Conservation (phyloP, 2,888 invertebrate genomes). For the Drosophila lutescens region DNA sequence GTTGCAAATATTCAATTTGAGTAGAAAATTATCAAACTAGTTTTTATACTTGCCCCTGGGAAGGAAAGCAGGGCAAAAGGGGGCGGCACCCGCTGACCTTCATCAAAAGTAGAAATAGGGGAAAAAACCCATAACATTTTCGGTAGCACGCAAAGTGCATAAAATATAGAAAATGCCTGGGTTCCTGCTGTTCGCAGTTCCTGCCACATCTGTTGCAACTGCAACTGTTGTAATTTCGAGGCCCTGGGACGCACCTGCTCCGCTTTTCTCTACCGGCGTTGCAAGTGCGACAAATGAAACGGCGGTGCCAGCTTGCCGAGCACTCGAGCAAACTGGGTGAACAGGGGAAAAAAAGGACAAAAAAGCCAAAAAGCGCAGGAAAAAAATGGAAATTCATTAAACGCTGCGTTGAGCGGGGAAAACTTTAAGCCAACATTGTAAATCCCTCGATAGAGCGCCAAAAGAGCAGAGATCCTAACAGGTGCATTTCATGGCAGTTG, state of each 20-base stretch:
- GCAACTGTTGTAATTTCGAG: conserved; percentile 41
- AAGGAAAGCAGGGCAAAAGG: no score
- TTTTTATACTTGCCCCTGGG: conserved; percentile 29
- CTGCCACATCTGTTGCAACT: conserved; percentile 25
- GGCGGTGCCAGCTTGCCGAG: conserved; percentile 43
- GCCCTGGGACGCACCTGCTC: conserved; percentile 44
- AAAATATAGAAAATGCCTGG: conserved; percentile 65
- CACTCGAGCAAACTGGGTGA: conserved; percentile 13
- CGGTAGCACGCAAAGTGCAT: conserved; percentile 76
- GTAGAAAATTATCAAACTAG: conserved; percentile 72
- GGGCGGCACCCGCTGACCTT: conserved; percentile 58
- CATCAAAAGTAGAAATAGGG: conserved; percentile 53
- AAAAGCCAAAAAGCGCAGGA: conserved; percentile 10
- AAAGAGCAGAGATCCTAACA: conserved; percentile 36
- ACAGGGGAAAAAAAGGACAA: conserved; percentile 1
- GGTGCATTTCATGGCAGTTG: conserved; percentile 65
- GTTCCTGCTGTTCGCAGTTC: conserved; percentile 23
- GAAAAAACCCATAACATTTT: conserved; percentile 42
- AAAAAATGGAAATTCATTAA: conserved; percentile 68
- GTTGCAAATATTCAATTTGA: conserved; percentile 76
- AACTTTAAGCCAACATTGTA: conserved; percentile 70
- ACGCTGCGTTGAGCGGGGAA: conserved; percentile 53
- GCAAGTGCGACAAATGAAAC: conserved; percentile 39
- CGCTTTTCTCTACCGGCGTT: conserved; percentile 7
- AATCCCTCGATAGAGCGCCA: conserved; percentile 29